Evolutionary conservation across 2,797 vertebrate genomes (phyloP), one percentile per base, ranked within the genome.

Genomic region (Moxostoma hubbsi): DNA sequence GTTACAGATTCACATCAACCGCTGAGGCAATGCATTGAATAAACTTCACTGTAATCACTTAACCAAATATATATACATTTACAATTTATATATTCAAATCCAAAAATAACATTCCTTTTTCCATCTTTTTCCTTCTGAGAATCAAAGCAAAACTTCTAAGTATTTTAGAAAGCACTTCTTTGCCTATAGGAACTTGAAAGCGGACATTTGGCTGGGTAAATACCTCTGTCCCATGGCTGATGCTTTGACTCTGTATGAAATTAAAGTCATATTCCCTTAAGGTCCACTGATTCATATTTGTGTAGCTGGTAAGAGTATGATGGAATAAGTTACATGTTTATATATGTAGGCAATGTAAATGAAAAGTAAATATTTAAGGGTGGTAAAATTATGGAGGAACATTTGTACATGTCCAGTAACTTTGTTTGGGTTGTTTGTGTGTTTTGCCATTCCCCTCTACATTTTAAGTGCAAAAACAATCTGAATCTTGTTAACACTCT

Each of bases 261-360:
- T 88, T 89, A 88, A 92, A 93, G 66, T 81, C 83, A 92, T 93
- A 93, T 87, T 92, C 92, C 92, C 93, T 63, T 24, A 86, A 92
- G 90, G 92, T 84, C 80, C 87, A 86, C 88, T 62, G 24, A 55
- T 64, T 90, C 75, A 85, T 94, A 93, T 94, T 94, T 93, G 79
- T 49, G 78, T 92, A 94, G 94, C 93, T 94, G 93, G 89, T 2
- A 65, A n/a, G 57, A 76, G 63, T 76, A 85, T 74, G 55, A 50
- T 85, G 83, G 81, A 91, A 83, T 86, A 85, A 87, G 79, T 83
- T 82, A 62, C 76, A 84, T 88, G 89, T 91, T 93, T 90, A 79
- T 85, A 92, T 90, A 92, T 87, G 88, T 85, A 91, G 92, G 88
- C 87, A 89, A 88, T 85, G 88, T 90, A 92, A 87, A 92, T 91